phyloP scores from a whole-genome alignment of 2,888 invertebrate species.

The Apotomis capreana region DNA sequence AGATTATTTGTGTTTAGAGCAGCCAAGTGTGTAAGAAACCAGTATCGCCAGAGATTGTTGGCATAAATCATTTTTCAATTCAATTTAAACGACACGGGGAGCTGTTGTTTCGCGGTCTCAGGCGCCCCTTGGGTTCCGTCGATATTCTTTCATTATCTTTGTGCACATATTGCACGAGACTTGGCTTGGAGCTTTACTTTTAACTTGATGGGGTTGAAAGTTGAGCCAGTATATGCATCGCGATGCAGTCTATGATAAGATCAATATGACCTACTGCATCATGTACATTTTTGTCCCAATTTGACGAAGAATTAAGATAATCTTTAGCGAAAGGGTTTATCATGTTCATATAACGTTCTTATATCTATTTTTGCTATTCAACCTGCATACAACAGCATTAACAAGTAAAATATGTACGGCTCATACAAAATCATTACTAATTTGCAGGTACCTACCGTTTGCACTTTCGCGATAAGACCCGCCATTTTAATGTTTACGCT shows the following conservation, averaged over 20 bases:
- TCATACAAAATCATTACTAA: too few relatives aligned
- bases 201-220: not conserved
- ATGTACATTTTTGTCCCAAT: too few relatives aligned
- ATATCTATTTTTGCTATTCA: too few relatives aligned
- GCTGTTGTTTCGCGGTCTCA: slow-evolving; percentile 60
- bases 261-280: too few relatives aligned
- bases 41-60: slow-evolving; percentile 73
- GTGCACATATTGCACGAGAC: not conserved
- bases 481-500: too few relatives aligned
- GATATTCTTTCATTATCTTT: slow-evolving; percentile 23
- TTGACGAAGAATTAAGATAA: too few relatives aligned
- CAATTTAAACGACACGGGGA: slow-evolving; percentile 77
- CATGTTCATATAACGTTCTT: too few relatives aligned
- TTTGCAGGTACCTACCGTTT: too few relatives aligned
- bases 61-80: slow-evolving; percentile 81
- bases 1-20: slow-evolving; percentile 66
- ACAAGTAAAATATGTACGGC: too few relatives aligned
- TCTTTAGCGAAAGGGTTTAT: too few relatives aligned
- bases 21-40: slow-evolving; percentile 72
- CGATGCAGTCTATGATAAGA: not conserved
- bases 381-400: too few relatives aligned
- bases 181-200: not conserved
- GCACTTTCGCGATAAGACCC: too few relatives aligned
- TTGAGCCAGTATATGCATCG: not conserved
- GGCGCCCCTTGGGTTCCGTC: slow-evolving; percentile 46